Evolutionary conservation across 2,113 vertebrate genomes (phyloP).

Genomic region (Coptodon rendalli): DNA sequence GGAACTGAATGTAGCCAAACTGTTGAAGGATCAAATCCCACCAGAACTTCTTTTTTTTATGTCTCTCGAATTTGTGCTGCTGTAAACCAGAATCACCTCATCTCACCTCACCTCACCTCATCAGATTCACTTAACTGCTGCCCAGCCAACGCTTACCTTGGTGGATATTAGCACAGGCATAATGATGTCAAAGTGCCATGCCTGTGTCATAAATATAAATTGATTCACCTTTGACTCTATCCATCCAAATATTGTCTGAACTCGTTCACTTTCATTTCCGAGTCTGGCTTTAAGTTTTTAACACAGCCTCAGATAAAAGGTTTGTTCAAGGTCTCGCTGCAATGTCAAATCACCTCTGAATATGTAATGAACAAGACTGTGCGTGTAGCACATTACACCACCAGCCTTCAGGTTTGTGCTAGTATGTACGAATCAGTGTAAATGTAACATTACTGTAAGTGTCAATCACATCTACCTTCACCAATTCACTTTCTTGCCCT

Average conservation of each 20-base stretch:
- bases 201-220: neutral
- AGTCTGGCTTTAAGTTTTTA: neutral
- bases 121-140: neutral
- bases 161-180: neutral
- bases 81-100: neutral
- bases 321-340: neutral
- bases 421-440: neutral
- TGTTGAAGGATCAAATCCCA: neutral
- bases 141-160: neutral
- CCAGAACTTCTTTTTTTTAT: neutral
- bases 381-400: neutral
- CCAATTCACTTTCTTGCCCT: neutral
- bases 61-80: neutral
- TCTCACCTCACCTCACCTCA: neutral
- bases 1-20: neutral
- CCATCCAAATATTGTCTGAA: neutral
- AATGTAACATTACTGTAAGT: neutral
- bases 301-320: neutral
- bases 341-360: neutral
- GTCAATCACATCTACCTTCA: neutral
- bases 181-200: neutral
- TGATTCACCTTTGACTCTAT: neutral
- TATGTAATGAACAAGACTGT: neutral
- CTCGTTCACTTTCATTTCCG: neutral
- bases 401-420: neutral